Base-by-base conservation (phyloP, 2,113 vertebrate species). In the Sebastes fasciatus region DNA sequence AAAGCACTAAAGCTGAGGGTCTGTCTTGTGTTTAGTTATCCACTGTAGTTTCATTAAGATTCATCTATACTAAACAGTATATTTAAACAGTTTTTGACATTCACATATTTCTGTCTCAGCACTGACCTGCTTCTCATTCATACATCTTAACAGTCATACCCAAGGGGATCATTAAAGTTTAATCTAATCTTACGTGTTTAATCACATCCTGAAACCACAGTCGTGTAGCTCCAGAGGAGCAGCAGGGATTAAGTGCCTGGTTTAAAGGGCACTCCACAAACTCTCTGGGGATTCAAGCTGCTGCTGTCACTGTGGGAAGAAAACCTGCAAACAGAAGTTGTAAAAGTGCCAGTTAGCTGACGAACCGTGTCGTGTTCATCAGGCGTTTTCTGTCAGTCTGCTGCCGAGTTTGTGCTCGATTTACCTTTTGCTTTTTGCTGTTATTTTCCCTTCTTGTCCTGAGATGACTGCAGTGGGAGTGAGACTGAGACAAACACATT, bases 181-280 rank as follows among this genome's bases (percentile, higher is more conserved):
- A 77, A 84, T 67, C 55, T 57, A 49, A 74, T 69, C 57, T 73
- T 43, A 61, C 34, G 45, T 57, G 48, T 48, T 49, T 60, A 80
- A 77, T 86, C 68, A 80, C 11, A 74, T 83, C 61, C 52, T 70
- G 65, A 79, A 62, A 46, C 66, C 81, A 72, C 74, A 72, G 78
- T 7, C 2, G 46, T 46, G 43, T 48, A 16, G 65, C 83, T 82
- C 46, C 34, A 34, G 14, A 46, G 58, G 65, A 62, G 34, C 21
- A 48, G 34, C 55, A 67, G 60, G 66, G 68, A 62, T 78, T 67
- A 72, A 71, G 45, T 63, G 70, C 6, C 40, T 40, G 67, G 9
- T 84, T 77, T 82, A 82, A 52, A 74, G 71, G 43, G 11, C 46
- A 26, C 62, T 74, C 23, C 49, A 13, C 51, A 54, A 49, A 26